Percentiles rank a stretch among this genome's conserved stretches.
These are phyloP conservation scores for Andrena chrysosceles DNA, from an alignment of 2,888 invertebrate genomes.

Conservation along the genomic window DNA sequence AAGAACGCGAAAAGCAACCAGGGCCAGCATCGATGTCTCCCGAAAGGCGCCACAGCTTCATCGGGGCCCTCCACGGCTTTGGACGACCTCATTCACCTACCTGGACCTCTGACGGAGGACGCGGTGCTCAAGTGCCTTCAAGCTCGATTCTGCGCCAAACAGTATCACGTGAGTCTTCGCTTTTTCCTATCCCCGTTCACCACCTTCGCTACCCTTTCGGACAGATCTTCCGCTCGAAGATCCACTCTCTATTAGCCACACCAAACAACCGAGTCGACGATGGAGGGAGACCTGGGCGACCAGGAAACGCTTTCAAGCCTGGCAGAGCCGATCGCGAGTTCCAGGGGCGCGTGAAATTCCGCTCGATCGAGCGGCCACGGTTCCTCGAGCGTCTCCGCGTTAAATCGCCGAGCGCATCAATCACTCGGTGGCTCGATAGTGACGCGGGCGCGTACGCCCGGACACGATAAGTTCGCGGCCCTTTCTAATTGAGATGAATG, in stretches of 20 bases:
- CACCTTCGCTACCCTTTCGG: too few relatives aligned
- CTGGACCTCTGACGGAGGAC: constrained; percentile 97
- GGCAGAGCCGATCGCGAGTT: constrained; percentile 87
- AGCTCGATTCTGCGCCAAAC: constrained; percentile 93
- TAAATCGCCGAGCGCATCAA: constrained; percentile 45
- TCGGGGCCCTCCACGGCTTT: constrained; percentile 86
- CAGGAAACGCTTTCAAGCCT: constrained; percentile 21
- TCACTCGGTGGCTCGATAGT: constrained; percentile 47
- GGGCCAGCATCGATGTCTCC: constrained; percentile 76
- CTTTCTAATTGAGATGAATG: constrained; percentile 64
- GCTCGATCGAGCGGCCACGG: neutral
- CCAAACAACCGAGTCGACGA: too few relatives aligned
- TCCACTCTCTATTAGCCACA: neutral
- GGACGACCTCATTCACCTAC: constrained; percentile 96
- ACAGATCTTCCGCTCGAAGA: neutral
- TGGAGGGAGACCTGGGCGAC: neutral
- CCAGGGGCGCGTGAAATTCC: constrained; percentile 18
- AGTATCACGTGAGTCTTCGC: constrained; percentile 92
- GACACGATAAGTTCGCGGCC: constrained; percentile 50
- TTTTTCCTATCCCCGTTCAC: neutral
- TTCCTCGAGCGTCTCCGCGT: constrained; percentile 28
- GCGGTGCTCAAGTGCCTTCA: constrained; percentile 96
- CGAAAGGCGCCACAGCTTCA: constrained; percentile 72
- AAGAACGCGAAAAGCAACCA: constrained; percentile 80
- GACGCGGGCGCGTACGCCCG: constrained; percentile 27